Base-by-base conservation (phyloP, 2,888 invertebrate genomes). In the Odontothrips loti region DNA sequence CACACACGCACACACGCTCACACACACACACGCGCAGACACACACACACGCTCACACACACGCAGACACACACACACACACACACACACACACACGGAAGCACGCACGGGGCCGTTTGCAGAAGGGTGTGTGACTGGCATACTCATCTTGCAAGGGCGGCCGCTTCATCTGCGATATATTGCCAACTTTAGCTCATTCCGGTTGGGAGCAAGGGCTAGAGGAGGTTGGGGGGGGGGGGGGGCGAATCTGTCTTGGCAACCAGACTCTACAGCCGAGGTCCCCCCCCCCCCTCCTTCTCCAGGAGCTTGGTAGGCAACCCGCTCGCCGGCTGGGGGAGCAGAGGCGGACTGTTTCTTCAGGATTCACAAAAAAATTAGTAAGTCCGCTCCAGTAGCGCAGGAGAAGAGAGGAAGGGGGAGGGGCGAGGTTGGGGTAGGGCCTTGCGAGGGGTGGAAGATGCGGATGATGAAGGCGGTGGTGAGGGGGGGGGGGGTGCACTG, bases 121-220 rank as follows among this genome's bases (percentile, higher is more conserved):
- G 58, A 20, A n/a, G 58, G n/a, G 58, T 58, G 58, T 58, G 58
- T 15, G 58, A 58, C 58, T 17, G 58, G 58, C 15, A 58, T 58
- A 58, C n/a, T 58, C 58, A 58, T 58, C 15, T n/a, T n/a, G n/a
- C 58, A 11, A 11, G 23, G 68, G 68, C 68, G n/a, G 27, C 23
- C 23, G 27, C 68, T 75, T 75, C 68, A 75, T 75, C 23, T 12
- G 23, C 27, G 68, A 75, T 75, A 75, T 75, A 75, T 75, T 75
- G 68, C 68, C 27, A 27, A 75, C 68, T 75, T 9, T 17, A 58
- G 58, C 58, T 58, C 58, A 58, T 58, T 58, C 20, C 17, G 58
- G 58, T 6, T 15, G 58, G 58, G 34, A 2, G 34, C 34, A 43
- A 43, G 34, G 20, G 17, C 58, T 20, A 10, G 58, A 20, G 17